Evolutionary conservation across 1,140 invertebrate species (phyloP).

Genomic region (Saccostrea echinata): DNA sequence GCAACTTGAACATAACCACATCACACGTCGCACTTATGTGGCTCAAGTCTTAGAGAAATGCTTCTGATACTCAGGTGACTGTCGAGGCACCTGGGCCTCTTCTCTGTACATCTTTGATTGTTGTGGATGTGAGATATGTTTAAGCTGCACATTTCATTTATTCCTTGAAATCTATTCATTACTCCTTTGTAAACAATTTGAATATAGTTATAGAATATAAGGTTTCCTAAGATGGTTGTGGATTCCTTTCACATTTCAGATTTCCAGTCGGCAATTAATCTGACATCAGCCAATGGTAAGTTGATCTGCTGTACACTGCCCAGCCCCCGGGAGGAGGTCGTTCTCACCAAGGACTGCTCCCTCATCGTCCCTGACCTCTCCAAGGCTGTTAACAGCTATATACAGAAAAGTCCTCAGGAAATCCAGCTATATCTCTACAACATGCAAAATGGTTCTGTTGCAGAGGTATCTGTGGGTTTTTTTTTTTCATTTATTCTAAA

Average conservation of each 20-base stretch:
- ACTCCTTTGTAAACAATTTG: too few relatives aligned
- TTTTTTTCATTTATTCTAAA: background rate
- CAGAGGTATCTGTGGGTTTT: conserved; percentile 27
- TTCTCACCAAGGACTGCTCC: background rate
- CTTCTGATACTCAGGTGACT: too few relatives aligned
- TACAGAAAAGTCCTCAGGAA: conserved; percentile 47
- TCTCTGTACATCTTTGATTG: too few relatives aligned
- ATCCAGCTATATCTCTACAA: conserved; percentile 48
- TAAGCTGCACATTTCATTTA: too few relatives aligned
- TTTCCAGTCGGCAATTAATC: background rate
- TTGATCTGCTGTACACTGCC: conserved; percentile 37
- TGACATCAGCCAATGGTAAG: conserved; percentile 38
- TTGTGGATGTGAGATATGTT: too few relatives aligned
- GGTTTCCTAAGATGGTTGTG: background rate
- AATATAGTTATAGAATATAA: too few relatives aligned
- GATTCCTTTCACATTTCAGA: background rate
- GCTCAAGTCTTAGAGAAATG: too few relatives aligned
- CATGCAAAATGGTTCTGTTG: conserved; percentile 46
- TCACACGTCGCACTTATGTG: too few relatives aligned
- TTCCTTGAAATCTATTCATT: too few relatives aligned
- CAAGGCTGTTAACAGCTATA: conserved; percentile 46
- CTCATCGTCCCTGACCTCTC: conserved; percentile 49
- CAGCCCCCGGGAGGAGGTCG: conserved; percentile 10
- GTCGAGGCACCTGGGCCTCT: too few relatives aligned
- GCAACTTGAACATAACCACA: too few relatives aligned